Evolutionary conservation across 2,888 invertebrate genomes (phyloP).

Genomic region (Andrena chrysosceles): DNA sequence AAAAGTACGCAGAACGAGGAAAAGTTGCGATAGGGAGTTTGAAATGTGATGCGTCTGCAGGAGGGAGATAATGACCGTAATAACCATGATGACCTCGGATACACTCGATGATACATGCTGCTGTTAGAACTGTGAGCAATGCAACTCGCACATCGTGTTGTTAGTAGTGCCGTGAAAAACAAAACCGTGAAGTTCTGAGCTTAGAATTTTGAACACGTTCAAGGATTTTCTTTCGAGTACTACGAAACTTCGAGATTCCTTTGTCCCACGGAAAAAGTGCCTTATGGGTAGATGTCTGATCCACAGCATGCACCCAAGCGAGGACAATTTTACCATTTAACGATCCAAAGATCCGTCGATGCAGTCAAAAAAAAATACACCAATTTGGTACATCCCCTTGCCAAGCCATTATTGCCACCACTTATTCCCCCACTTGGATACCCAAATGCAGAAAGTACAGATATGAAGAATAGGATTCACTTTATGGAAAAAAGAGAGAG

Average conservation of each 20-base stretch:
- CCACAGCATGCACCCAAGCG: constrained; percentile 25
- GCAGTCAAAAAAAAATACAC: neutral
- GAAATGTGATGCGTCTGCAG: neutral
- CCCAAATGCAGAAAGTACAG: neutral
- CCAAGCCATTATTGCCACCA: constrained; percentile 15
- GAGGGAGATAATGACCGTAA: constrained; percentile 8
- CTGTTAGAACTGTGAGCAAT: constrained; percentile 3
- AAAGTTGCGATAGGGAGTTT: constrained; percentile 4
- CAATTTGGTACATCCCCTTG: neutral
- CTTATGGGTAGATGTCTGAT: neutral
- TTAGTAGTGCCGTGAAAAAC: constrained; percentile 4
- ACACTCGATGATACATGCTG: constrained; percentile 1
- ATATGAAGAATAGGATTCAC: neutral
- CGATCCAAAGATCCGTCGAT: constrained; percentile 48
- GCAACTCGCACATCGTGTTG: neutral
- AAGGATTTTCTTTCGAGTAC: neutral
- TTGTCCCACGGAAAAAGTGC: neutral
- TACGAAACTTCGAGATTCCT: too few species aligned
- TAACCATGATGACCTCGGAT: constrained; percentile 2
- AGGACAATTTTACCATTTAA: constrained; percentile 42
- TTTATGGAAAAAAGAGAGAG: too few species aligned
- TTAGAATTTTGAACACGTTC: neutral
- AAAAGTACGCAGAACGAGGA: neutral
- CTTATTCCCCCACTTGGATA: neutral
- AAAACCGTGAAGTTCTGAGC: neutral